Evolutionary conservation across 1,140 invertebrate genomes (phyloP), one percentile per base, ranked within the genome.

Genomic region (Drosophila oshimai): DNA sequence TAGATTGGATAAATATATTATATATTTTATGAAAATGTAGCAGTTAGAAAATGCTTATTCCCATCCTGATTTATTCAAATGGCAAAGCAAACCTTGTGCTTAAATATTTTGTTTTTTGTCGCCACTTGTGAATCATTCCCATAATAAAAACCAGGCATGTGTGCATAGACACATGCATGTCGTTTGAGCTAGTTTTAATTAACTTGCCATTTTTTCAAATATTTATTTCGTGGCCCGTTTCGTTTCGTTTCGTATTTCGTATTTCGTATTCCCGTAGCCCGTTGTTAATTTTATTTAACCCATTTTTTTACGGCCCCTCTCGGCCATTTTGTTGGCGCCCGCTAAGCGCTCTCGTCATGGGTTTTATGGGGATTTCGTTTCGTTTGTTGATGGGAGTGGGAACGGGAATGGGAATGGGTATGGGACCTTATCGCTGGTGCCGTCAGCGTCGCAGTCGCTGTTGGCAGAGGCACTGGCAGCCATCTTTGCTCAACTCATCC

Each of bases 401-500:
- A n/a, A n/a, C n/a, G n/a, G n/a, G n/a, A n/a, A n/a, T n/a, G n/a
- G n/a, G n/a, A n/a, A n/a, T n/a, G n/a, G n/a, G n/a, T n/a, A n/a
- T 29, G 60, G 45, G 36, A 26, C 53, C 76, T 54, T 60, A 58
- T 65, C 57, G 49, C 49, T 13, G 41, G 39, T 34, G 50, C 29
- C 41, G 62, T 15, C 46, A 28, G 22, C 46, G 28, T 46, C 28
- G 10, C 33, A 22, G 6, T 29, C 46, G 44, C 13, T 17, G 31
- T 22, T 2, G 18, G 34, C 44, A 42, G 15, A 1, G 26, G n/a
- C 29, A 17, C 24, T n/a, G 45, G 69, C 67, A 28, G 79, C 78
- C 79, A 83, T 83, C 28, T 84, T 83, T 78, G 34, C 70, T 74
- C 53, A 74, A 49, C 67, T 76, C 72, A 76, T 81, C 69, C 72